A percentile compares a stretch with the other conserved stretches of the same genome.
These are phyloP conservation scores for Umimayanthus kanabou DNA, from an alignment of 92 coral and sea anemone genomes.

Conservation along the genomic window DNA sequence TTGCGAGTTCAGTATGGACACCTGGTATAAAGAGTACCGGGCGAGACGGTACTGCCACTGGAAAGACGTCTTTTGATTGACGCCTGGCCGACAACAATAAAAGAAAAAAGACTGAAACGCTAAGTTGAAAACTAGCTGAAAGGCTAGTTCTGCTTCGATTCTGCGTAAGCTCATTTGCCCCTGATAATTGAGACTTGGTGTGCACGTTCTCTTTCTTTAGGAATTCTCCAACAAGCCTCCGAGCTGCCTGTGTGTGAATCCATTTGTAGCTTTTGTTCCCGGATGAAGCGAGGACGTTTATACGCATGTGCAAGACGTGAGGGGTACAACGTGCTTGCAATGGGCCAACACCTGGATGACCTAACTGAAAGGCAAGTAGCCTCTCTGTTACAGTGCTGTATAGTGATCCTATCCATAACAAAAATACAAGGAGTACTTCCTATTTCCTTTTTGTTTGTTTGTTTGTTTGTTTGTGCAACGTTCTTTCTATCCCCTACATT, in stretches of 20 bases:
- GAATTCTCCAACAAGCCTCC: conserved; percentile 94
- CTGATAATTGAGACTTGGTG: background rate
- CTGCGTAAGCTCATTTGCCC: too few relatives aligned
- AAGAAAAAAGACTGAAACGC: too few relatives aligned
- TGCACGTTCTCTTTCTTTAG: conserved; percentile 34
- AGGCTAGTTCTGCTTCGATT: too few relatives aligned
- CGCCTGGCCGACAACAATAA: too few relatives aligned
- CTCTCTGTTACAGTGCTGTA: background rate
- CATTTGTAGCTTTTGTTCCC: conserved; percentile 97
- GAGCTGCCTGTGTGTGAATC: conserved; percentile 91
- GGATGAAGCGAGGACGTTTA: conserved; percentile 99
- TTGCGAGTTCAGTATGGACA: too few relatives aligned
- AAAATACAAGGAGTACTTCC: background rate
- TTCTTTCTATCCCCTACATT: too few relatives aligned
- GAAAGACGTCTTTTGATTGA: too few relatives aligned
- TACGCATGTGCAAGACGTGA: conserved; percentile 99
- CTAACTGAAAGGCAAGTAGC: conserved; percentile 86
- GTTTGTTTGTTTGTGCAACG: too few relatives aligned
- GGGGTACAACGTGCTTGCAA: conserved; percentile 92
- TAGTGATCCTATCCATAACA: background rate
- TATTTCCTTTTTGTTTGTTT: too few relatives aligned
- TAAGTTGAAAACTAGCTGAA: too few relatives aligned
- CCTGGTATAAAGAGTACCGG: too few relatives aligned
- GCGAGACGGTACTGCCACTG: too few relatives aligned
- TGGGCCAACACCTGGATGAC: conserved; percentile 99